Percentiles rank a stretch among this genome's conserved stretches.
These are phyloP conservation scores for Choristoneura fumiferana DNA, from an alignment of 1,140 invertebrate genomes.

Conservation along the genomic window DNA sequence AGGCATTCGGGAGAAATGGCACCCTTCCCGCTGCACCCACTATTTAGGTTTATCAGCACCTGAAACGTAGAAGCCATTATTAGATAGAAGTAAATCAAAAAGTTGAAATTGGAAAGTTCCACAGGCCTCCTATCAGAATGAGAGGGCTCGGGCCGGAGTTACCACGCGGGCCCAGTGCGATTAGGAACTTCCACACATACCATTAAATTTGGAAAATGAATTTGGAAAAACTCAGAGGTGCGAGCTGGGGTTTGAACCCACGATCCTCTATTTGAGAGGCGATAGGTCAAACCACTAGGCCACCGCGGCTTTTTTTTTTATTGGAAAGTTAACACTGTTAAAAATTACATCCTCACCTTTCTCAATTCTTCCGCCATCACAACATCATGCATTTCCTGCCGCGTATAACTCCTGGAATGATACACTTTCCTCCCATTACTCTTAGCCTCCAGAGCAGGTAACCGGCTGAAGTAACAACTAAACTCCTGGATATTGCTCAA, in stretches of 20 bases:
- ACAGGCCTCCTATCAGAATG: no score
- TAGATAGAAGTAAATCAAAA: no score
- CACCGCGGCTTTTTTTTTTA: no score
- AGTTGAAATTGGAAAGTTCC: background rate
- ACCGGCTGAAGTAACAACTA: slow-evolving; percentile 88
- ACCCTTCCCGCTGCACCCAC: slow-evolving; percentile 84
- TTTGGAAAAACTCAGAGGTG: no score
- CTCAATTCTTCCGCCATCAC: slow-evolving; percentile 88
- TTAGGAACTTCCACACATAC: no score
- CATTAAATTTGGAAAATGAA: no score
- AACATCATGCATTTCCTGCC: slow-evolving; percentile 81
- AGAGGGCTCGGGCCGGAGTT: no score
- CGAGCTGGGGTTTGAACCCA: no score
- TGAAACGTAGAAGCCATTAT: slow-evolving; percentile 29
- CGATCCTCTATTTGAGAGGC: no score
- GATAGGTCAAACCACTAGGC: no score
- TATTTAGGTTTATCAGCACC: slow-evolving; percentile 85
- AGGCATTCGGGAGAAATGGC: slow-evolving; percentile 90
- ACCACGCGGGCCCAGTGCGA: no score
- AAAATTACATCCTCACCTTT: slow-evolving; percentile 75
- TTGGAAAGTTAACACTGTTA: slow-evolving; percentile 9
- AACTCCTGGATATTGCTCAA: slow-evolving; percentile 93
- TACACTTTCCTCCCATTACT: slow-evolving; percentile 81
- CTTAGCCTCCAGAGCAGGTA: slow-evolving; percentile 85
- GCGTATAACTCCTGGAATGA: slow-evolving; percentile 81